Conservation (phyloP, 2,888 invertebrate species). For the Beris morrisii region DNA sequence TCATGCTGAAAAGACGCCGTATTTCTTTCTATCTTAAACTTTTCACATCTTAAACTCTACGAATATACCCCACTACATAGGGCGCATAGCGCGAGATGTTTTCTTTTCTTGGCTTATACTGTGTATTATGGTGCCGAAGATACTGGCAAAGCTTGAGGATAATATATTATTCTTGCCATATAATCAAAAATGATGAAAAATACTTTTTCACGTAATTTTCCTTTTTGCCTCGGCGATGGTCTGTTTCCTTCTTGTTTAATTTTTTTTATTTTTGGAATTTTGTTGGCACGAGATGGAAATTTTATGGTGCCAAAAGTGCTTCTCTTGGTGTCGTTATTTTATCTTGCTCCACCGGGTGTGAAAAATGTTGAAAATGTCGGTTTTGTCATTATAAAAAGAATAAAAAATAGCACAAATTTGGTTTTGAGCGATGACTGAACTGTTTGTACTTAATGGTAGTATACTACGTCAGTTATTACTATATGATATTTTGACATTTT, state of each 20-base stretch:
- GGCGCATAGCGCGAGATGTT: slow-evolving; percentile 10
- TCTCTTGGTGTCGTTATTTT: slow-evolving; percentile 30
- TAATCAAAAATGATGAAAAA: slow-evolving; percentile 41
- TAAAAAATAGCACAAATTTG: neutral
- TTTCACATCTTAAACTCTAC: slow-evolving; percentile 10
- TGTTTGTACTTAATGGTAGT: too few relatives aligned
- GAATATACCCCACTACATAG: neutral
- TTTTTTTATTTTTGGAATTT: slow-evolving; percentile 18
- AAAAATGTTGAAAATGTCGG: slow-evolving; percentile 21
- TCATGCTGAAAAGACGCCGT: slow-evolving; percentile 6
- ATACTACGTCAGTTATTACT: too few relatives aligned
- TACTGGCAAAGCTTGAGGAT: slow-evolving; percentile 32
- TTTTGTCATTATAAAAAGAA: slow-evolving; percentile 21
- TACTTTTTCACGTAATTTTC: slow-evolving; percentile 41
- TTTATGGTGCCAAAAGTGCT: slow-evolving; percentile 35
- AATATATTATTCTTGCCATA: slow-evolving; percentile 40
- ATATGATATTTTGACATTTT: too few relatives aligned
- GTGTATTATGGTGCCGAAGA: slow-evolving; percentile 14
- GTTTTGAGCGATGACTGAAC: too few relatives aligned
- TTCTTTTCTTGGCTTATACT: slow-evolving; percentile 22
- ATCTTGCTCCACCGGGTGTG: slow-evolving; percentile 27
- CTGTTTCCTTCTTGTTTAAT: slow-evolving; percentile 16
- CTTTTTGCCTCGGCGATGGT: slow-evolving; percentile 25
- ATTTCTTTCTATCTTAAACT: slow-evolving; percentile 28
- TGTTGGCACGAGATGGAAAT: slow-evolving; percentile 34